Evolutionary conservation across 2,888 invertebrate genomes (phyloP).

Genomic region (Drosophila crucigera): DNA sequence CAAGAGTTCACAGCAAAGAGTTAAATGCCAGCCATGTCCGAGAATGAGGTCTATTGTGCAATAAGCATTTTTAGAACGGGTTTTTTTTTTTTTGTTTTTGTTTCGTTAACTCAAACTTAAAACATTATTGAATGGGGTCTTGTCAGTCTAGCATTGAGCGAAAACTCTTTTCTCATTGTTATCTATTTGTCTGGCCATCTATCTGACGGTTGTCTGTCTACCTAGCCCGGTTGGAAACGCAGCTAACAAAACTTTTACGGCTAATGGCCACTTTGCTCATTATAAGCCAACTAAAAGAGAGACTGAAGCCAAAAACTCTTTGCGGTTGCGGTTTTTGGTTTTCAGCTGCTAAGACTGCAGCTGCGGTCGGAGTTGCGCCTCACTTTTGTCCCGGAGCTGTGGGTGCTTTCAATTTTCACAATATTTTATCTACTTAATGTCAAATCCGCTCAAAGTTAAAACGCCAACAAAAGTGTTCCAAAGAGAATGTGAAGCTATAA

Average conservation of each 20-base stretch:
- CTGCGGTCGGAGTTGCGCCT: slow-evolving; percentile 23
- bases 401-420: slow-evolving; percentile 64
- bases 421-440: slow-evolving; percentile 56
- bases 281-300: slow-evolving; percentile 71
- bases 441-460: slow-evolving; percentile 47
- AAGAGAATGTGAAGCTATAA: not conserved
- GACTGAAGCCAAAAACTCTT: slow-evolving; percentile 62
- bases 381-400: slow-evolving; percentile 27
- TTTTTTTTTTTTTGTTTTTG: slow-evolving; percentile 38
- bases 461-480: slow-evolving; percentile 27
- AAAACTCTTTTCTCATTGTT: slow-evolving; percentile 37
- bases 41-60: slow-evolving; percentile 73
- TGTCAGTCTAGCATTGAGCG: slow-evolving; percentile 26
- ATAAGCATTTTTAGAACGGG: slow-evolving; percentile 64
- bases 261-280: slow-evolving; percentile 75
- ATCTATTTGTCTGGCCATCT: slow-evolving; percentile 27
- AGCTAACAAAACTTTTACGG: slow-evolving; percentile 62
- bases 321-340: slow-evolving; percentile 58
- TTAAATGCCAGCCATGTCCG: slow-evolving; percentile 65
- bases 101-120: slow-evolving; percentile 25
- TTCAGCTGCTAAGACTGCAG: slow-evolving; percentile 30
- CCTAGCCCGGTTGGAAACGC: slow-evolving; percentile 59
- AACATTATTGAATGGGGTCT: slow-evolving; percentile 38
- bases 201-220: slow-evolving; percentile 4
- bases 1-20: slow-evolving; percentile 57